These are phyloP conservation scores for Phyllotis vaccarum DNA, from an alignment of 2,797 vertebrate species.

Conservation along the genomic window DNA sequence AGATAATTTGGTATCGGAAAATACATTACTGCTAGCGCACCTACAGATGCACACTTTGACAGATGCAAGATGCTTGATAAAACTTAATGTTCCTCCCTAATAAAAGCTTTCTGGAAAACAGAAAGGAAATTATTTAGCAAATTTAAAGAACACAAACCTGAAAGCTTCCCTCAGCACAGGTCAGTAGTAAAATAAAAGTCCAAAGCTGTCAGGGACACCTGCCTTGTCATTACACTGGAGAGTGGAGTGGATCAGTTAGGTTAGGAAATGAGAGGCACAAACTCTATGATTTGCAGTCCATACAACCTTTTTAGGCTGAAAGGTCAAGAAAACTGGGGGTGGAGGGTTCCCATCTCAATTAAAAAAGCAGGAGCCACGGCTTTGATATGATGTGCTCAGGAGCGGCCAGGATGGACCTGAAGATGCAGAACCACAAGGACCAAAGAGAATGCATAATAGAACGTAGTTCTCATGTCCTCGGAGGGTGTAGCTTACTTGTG, in stretches of 20 bases:
- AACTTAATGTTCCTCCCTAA: constrained; percentile 47
- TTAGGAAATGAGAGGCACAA: background rate
- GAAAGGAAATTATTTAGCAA: background rate
- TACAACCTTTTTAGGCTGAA: background rate
- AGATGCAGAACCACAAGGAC: background rate
- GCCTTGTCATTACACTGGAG: too few species aligned
- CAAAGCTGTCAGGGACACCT: background rate
- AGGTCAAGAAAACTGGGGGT: background rate
- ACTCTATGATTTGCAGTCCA: background rate
- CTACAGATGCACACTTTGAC: background rate
- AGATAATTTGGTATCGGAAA: constrained; percentile 51
- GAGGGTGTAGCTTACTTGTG: background rate
- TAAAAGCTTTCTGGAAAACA: constrained; percentile 41
- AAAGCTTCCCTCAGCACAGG: background rate
- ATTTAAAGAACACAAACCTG: background rate
- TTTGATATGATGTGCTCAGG: background rate
- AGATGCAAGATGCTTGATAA: constrained; percentile 46
- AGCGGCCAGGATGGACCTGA: background rate
- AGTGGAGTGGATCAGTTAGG: background rate
- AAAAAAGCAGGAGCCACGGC: background rate
- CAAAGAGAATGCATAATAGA: constrained; percentile 16
- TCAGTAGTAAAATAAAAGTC: constrained; percentile 19
- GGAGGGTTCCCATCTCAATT: background rate
- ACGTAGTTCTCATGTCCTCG: background rate
- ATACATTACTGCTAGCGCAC: background rate